phyloP scores from a whole-genome alignment of 2,113 vertebrate species.

The Patagioenas fasciata region DNA sequence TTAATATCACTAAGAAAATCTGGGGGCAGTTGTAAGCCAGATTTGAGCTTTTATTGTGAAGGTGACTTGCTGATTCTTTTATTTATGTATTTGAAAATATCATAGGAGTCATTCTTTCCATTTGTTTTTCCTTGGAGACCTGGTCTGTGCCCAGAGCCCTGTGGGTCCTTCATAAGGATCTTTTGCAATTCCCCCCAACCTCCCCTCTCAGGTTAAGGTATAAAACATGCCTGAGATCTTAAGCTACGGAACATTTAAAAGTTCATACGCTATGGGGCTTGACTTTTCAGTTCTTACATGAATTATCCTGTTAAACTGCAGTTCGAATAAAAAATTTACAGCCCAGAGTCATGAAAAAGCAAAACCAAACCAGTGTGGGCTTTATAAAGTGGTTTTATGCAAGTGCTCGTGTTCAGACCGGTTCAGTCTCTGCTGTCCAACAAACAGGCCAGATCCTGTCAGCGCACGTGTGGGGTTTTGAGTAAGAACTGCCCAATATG shows the following conservation, averaged over 20 bases:
- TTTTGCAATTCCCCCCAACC: background rate
- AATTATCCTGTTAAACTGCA: background rate
- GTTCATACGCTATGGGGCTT: background rate
- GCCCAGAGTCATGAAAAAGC: background rate
- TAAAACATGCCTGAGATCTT: background rate
- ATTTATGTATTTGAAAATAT: background rate
- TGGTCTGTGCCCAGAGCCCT: background rate
- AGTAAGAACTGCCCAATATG: background rate
- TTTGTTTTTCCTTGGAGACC: background rate
- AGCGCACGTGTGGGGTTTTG: rapidly evolving
- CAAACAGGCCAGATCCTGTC: background rate
- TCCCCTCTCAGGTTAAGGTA: background rate
- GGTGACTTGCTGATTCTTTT: background rate
- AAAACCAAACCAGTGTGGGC: rapidly evolving
- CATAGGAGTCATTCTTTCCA: background rate
- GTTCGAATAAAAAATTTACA: background rate
- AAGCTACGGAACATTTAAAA: background rate
- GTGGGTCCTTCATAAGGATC: background rate
- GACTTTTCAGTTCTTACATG: background rate
- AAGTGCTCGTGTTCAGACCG: background rate
- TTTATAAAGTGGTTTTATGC: rapidly evolving
- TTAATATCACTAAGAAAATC: background rate
- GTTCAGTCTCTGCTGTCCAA: background rate
- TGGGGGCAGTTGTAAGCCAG: background rate
- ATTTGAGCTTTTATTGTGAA: background rate